Evolutionary conservation across 2,888 invertebrate species (phyloP), one percentile per base, ranked within the genome.

Genomic region (Troides helena): DNA sequence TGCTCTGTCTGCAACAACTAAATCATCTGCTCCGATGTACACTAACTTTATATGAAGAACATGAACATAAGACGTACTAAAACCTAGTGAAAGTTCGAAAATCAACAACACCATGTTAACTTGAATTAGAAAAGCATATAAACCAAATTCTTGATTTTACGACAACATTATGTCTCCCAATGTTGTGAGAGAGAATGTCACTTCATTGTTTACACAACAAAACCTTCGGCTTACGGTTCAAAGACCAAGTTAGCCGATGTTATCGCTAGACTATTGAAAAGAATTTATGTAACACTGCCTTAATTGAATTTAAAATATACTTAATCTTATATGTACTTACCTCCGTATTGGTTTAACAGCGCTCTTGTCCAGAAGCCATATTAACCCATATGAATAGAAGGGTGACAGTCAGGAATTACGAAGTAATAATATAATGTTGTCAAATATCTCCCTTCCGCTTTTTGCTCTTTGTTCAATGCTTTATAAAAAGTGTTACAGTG

Each of bases 321-420:
- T 58, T 58, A 58, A 58, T 58, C 57, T 58, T 23, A 58, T 58
- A 23, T 58, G 14, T n/a, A 58, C 57, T 23, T 53, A 25, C 62
- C 62, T 65, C 36, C 65, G 61, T 18, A 58, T 39, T 23, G 70
- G 63, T 63, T 70, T 70, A 65, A 53, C 58, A 58, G 58, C 65
- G 62, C 50, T 62, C 25, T 63, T 60, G 62, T 23, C 30, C 17
- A 53, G 69, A 70, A 70, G 63, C 70, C 70, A 30, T 70, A 70
- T 50, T 25, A 36, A 14, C 2, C 53, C 14, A 30, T 8, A n/a
- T 66, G 58, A 62, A 67, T 43, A 62, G 53, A 53, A 53, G 53
- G 53, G 53, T 53, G 53, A 46, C 43, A 1, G 39, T 39, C 39
- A 12, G 46, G 53, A 53, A 53, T 53, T 53, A 53, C 53, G 53